Percentiles rank a stretch among this genome's conserved stretches.
phyloP scores from a whole-genome alignment of 2,113 vertebrate genomes.

The Atrichornis clamosus region DNA sequence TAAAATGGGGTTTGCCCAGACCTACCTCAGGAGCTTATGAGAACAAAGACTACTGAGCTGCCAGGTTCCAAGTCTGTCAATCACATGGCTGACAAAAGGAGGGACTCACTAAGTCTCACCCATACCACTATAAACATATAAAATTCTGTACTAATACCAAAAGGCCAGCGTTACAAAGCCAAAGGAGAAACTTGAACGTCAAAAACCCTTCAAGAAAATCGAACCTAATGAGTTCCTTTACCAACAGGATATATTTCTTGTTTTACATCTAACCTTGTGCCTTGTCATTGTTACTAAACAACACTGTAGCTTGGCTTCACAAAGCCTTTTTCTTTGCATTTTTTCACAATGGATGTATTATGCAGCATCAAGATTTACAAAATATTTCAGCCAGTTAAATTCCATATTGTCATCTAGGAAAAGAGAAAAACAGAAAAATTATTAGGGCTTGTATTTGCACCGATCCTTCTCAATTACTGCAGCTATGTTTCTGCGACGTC shows the following conservation, averaged over 20 bases:
- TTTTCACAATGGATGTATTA: not conserved
- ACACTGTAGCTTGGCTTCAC: not conserved
- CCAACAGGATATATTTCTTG: not conserved
- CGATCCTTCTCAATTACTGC: not conserved
- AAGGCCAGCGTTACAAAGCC: not conserved
- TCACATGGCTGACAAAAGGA: not conserved
- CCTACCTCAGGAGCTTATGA: not conserved
- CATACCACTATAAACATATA: not conserved
- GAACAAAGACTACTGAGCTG: not conserved
- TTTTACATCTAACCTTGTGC: not conserved
- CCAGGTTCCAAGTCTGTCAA: not conserved
- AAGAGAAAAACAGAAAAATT: not conserved
- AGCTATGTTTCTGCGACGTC: not conserved
- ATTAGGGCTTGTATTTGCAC: not conserved
- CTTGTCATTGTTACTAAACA: not conserved
- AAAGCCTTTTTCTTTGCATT: not conserved
- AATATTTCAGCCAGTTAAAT: not conserved
- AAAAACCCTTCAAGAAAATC: not conserved
- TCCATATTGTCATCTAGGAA: not conserved
- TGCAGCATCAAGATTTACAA: not conserved
- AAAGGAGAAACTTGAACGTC: fast-evolving
- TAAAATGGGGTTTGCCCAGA: not conserved
- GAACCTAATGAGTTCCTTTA: not conserved
- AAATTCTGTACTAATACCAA: not conserved
- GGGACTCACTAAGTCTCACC: not conserved